These are phyloP conservation scores for Drosophila sp. DNA, from an alignment of 1,140 invertebrate species.

Conservation along the genomic window DNA sequence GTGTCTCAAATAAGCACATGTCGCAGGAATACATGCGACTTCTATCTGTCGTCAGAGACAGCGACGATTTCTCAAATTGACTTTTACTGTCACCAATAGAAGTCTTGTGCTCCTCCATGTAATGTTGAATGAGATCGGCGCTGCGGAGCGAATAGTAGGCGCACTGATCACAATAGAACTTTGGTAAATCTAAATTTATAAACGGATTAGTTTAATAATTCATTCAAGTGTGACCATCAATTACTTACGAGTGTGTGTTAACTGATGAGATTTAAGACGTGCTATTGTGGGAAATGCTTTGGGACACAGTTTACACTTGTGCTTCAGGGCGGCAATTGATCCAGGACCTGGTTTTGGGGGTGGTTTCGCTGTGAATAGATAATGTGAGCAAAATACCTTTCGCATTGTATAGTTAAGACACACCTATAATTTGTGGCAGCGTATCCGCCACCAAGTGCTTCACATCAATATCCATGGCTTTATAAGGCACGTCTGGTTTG, in stretches of 20 bases:
- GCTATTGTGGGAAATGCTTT: constrained; percentile 61
- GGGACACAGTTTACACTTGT: constrained; percentile 68
- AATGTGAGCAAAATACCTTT: background rate
- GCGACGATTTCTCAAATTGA: background rate
- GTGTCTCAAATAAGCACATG: constrained; percentile 73
- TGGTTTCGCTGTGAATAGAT: constrained; percentile 36
- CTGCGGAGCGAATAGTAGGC: constrained; percentile 68
- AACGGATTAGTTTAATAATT: background rate
- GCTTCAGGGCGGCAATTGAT: constrained; percentile 35
- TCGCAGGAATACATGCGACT: constrained; percentile 63
- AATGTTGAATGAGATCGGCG: constrained; percentile 70
- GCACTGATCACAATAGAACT: constrained; percentile 78
- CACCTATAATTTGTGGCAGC: constrained; percentile 47
- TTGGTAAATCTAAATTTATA: constrained; percentile 68
- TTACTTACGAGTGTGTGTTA: constrained; percentile 74
- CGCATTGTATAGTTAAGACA: too few species aligned
- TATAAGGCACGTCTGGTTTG: constrained; percentile 16
- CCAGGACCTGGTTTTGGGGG: constrained; percentile 26
- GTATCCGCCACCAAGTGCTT: constrained; percentile 61
- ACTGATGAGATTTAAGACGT: constrained; percentile 73
- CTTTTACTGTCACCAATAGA: constrained; percentile 8
- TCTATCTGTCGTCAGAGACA: constrained; percentile 2
- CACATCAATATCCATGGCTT: constrained; percentile 63
- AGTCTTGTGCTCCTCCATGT: constrained; percentile 58
- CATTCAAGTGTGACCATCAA: background rate